Percentiles rank a stretch among this genome's conserved stretches.
Evolutionary conservation across 2,797 vertebrate species (phyloP).

Genomic region (Poecilia wingei): DNA sequence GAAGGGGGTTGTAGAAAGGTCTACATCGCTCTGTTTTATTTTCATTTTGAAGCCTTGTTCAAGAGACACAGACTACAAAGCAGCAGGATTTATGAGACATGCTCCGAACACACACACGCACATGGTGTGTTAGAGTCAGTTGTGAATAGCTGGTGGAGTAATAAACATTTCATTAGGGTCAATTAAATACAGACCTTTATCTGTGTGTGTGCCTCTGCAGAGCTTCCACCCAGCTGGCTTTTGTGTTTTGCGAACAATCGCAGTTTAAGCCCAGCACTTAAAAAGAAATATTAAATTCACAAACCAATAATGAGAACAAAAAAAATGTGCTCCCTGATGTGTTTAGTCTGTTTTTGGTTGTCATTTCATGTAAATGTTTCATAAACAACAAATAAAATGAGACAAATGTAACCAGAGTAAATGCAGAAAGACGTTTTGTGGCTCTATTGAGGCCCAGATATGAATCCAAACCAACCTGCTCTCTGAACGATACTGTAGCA

Average conservation of each 20-base stretch:
- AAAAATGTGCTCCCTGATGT: background rate
- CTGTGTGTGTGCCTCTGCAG: background rate
- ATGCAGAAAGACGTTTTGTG: too few species aligned
- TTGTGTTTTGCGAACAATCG: background rate
- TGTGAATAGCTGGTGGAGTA: slow-evolving; percentile 1
- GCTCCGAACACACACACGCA: background rate
- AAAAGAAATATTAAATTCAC: background rate
- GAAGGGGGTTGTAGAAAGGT: background rate
- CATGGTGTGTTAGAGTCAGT: background rate
- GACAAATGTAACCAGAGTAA: background rate
- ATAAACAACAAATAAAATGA: background rate
- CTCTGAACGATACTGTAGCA: too few species aligned
- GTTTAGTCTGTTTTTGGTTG: background rate
- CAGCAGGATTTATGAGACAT: background rate
- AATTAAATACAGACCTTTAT: slow-evolving; percentile 9
- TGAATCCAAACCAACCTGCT: too few species aligned
- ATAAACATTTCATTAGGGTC: slow-evolving; percentile 38
- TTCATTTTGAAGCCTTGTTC: background rate
- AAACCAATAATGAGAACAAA: background rate
- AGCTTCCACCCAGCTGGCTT: background rate
- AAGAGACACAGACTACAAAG: background rate
- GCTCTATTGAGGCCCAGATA: too few species aligned
- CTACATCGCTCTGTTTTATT: background rate
- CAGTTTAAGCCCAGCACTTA: background rate
- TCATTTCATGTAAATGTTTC: background rate